Conservation (phyloP, 2,113 vertebrate species). For the Pseudorectes ferrugineus region DNA sequence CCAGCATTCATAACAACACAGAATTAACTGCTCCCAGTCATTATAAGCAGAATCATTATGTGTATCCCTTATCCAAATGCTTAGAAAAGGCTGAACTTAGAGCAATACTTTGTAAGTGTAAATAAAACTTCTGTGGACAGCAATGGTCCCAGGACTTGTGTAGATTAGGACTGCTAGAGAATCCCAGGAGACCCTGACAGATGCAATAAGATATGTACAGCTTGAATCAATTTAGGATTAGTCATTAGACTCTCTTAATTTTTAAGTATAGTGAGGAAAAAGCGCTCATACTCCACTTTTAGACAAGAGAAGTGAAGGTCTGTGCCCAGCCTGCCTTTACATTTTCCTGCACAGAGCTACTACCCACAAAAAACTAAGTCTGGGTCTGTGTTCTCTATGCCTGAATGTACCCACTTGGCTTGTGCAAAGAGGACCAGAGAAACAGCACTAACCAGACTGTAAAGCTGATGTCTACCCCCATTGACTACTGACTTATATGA, state of each 20-base stretch:
- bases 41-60: not conserved
- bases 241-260: not conserved
- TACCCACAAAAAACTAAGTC: not conserved
- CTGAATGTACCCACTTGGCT: not conserved
- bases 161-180: not conserved
- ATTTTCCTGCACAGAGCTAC: not conserved
- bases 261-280: not conserved
- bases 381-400: not conserved
- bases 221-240: not conserved
- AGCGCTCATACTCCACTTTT: not conserved
- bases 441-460: not conserved
- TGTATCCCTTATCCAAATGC: not conserved
- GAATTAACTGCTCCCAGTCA: not conserved
- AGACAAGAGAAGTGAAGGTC: not conserved
- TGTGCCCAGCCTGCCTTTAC: not conserved
- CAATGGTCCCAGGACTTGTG: accelerated
- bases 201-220: not conserved
- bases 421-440: not conserved
- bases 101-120: not conserved
- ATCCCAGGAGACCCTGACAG: not conserved
- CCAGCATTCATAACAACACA: accelerated
- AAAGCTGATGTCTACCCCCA: not conserved
- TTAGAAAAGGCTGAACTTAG: not conserved
- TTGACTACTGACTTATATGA: not conserved
- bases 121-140: not conserved